Evolutionary conservation across 2,888 invertebrate species (phyloP).

Genomic region (Bhutanitis thaidina): DNA sequence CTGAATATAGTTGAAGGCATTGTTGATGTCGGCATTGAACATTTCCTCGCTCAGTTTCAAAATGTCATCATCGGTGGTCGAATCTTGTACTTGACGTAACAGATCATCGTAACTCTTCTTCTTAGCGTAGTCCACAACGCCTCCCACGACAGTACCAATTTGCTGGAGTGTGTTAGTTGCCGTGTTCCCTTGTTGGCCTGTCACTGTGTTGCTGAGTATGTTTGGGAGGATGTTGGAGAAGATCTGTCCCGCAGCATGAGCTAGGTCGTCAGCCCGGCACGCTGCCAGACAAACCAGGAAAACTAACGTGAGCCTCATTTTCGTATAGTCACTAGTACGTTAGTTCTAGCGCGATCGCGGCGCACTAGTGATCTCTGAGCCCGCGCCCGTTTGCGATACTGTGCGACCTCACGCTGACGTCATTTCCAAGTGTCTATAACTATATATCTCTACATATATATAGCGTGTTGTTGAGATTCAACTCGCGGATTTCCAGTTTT

Average conservation of each 20-base stretch:
- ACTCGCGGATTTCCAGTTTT: slow-evolving; percentile 57
- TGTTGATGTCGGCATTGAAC: slow-evolving; percentile 86
- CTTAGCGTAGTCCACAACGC: slow-evolving; percentile 71
- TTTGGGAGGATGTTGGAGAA: slow-evolving; percentile 69
- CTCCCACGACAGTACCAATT: slow-evolving; percentile 71
- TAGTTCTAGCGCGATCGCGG: slow-evolving; percentile 53
- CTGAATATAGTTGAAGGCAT: slow-evolving; percentile 84
- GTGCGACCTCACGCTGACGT: slow-evolving; percentile 71
- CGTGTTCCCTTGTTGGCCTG: slow-evolving; percentile 60
- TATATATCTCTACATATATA: slow-evolving; percentile 39
- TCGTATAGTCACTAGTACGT: slow-evolving; percentile 47
- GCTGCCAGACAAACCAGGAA: slow-evolving; percentile 48
- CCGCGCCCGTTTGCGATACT: slow-evolving; percentile 48
- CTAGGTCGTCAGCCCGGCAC: slow-evolving; percentile 58
- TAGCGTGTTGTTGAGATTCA: slow-evolving; percentile 59
- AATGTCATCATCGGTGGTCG: slow-evolving; percentile 83
- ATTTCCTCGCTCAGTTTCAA: slow-evolving; percentile 85
- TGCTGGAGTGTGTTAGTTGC: slow-evolving; percentile 62
- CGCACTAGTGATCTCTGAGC: slow-evolving; percentile 70
- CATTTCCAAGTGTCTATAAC: slow-evolving; percentile 44
- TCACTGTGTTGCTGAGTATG: slow-evolving; percentile 58
- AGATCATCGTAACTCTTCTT: slow-evolving; percentile 72
- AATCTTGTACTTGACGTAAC: slow-evolving; percentile 63
- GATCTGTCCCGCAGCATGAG: slow-evolving; percentile 68
- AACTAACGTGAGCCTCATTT: slow-evolving; percentile 56